Percentiles rank a stretch among this genome's conserved stretches.
These are phyloP conservation scores for Melanocharis versteri DNA, from an alignment of 2,113 vertebrate species.

Conservation along the genomic window DNA sequence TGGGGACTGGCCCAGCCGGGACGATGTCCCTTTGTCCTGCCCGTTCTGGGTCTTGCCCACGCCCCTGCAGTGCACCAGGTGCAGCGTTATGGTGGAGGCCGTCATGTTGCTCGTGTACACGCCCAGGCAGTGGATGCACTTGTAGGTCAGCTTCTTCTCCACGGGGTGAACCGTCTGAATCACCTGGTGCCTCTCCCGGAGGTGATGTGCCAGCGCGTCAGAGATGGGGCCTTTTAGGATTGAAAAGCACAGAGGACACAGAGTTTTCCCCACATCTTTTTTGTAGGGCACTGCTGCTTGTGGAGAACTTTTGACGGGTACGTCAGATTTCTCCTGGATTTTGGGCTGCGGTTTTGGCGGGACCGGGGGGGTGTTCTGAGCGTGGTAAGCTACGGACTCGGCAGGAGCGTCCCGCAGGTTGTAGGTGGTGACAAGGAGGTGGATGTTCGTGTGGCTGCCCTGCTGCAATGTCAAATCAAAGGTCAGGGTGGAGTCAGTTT, in stretches of 20 bases:
- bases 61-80: constrained; percentile 94
- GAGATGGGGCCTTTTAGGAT: constrained; percentile 98
- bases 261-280: constrained; percentile 94
- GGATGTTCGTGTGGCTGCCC: constrained; percentile 96
- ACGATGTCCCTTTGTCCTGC: constrained; percentile 82
- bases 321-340: constrained; percentile 76
- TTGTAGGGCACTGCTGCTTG: constrained; percentile 95
- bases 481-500: constrained; percentile 93
- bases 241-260: constrained; percentile 96
- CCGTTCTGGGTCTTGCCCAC: constrained; percentile 95
- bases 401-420: constrained; percentile 94
- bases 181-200: constrained; percentile 94
- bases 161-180: constrained; percentile 98
- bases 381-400: constrained; percentile 93
- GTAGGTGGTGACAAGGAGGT: constrained; percentile 96
- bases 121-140: constrained; percentile 97
- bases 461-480: constrained; percentile 97
- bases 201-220: constrained; percentile 92
- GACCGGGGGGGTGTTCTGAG: constrained; percentile 83
- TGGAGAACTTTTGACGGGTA: constrained; percentile 79
- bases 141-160: constrained; percentile 97
- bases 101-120: constrained; percentile 99
- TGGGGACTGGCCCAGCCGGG: constrained; percentile 80
- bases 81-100: constrained; percentile 94
- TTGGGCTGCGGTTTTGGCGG: constrained; percentile 85